A percentile compares a stretch with the other conserved stretches of the same genome.
phyloP scores from a whole-genome alignment of 2,888 invertebrate genomes.

The Plusia festucae region DNA sequence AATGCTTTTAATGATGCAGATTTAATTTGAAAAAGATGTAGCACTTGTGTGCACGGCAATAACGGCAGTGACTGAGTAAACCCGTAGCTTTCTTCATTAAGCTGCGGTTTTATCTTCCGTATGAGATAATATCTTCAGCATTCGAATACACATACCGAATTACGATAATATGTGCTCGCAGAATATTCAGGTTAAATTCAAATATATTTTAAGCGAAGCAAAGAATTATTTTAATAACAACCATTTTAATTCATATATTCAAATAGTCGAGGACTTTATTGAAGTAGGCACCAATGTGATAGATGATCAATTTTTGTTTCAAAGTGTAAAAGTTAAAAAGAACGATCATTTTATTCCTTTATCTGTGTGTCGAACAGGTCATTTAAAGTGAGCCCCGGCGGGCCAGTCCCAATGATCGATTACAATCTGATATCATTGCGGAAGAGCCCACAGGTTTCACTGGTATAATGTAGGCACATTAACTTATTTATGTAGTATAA shows the following conservation, averaged over 20 bases:
- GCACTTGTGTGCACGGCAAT: neutral
- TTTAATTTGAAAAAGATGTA: too few relatives aligned
- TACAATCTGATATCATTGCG: neutral
- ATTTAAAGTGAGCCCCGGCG: constrained; percentile 1
- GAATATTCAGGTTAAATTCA: too few relatives aligned
- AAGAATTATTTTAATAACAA: neutral
- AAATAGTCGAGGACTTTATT: neutral
- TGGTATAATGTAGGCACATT: neutral
- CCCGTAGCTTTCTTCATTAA: neutral
- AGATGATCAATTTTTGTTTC: neutral
- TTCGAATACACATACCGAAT: neutral
- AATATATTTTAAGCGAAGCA: too few relatives aligned
- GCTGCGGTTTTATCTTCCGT: neutral
- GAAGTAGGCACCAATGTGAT: neutral
- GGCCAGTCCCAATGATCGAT: constrained; percentile 1
- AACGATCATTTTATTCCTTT: neutral
- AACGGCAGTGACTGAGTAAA: neutral
- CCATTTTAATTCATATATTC: neutral
- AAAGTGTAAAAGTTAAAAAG: neutral
- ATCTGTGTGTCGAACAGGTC: constrained; percentile 2
- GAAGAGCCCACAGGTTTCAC: constrained; percentile 1
- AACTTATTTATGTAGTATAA: neutral
- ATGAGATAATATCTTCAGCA: neutral
- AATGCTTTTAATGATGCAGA: too few relatives aligned
- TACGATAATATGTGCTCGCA: too few relatives aligned